Conservation (phyloP, 2,888 invertebrate genomes). For the Exocentrus adspersus region DNA sequence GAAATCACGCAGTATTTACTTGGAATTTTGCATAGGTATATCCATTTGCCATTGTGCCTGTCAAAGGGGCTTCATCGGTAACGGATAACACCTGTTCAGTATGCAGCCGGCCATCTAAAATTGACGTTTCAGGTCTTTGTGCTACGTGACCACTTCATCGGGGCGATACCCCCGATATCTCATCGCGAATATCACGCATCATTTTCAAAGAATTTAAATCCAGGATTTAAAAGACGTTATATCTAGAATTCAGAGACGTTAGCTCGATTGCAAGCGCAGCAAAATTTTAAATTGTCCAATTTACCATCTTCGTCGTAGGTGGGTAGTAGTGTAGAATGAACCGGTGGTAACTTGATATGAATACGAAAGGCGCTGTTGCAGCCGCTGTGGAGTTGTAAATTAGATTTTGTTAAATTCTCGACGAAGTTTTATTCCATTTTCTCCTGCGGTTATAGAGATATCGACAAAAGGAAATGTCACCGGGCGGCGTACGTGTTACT, state of each 20-base stretch:
- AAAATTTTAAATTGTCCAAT: slow-evolving; percentile 8
- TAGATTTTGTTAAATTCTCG: not conserved
- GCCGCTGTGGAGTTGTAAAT: not conserved
- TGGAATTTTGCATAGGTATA: no score
- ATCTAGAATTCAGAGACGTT: not conserved
- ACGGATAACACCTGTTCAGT: slow-evolving; percentile 41
- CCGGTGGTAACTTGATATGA: not conserved
- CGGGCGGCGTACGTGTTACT: no score
- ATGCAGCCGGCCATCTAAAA: slow-evolving; percentile 28
- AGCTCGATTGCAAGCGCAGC: not conserved
- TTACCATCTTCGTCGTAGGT: not conserved
- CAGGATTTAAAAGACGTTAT: slow-evolving; percentile 3
- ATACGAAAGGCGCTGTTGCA: not conserved
- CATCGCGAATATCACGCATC: slow-evolving; percentile 24
- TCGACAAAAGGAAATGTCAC: no score
- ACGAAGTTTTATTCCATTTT: not conserved
- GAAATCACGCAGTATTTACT: no score
- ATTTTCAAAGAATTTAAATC: slow-evolving; percentile 18
- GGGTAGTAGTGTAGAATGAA: not conserved
- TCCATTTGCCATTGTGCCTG: no score
- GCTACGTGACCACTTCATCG: slow-evolving; percentile 30
- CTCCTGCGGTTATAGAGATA: not conserved
- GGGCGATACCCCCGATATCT: slow-evolving; percentile 29
- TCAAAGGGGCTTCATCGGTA: slow-evolving; percentile 34
- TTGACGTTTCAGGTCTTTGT: slow-evolving; percentile 22